Conservation (phyloP, 2,113 vertebrate genomes). For the Labrus mixtus region DNA sequence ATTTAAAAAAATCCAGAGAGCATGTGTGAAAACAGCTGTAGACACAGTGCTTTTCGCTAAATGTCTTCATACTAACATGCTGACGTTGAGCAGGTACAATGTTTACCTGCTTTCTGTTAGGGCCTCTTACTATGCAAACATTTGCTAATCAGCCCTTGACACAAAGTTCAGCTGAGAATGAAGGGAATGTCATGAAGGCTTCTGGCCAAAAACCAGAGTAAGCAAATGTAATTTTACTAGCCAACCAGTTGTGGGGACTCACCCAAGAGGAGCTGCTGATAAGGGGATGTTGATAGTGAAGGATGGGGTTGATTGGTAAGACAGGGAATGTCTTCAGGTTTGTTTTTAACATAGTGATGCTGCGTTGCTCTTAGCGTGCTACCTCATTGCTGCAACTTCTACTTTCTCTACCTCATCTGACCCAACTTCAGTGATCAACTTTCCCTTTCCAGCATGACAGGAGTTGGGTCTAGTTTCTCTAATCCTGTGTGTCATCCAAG, state of each 20-base stretch:
- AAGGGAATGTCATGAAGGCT: no score
- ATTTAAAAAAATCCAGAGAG: no score
- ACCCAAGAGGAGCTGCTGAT: no score
- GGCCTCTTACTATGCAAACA: neutral
- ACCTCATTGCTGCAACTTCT: slow-evolving; percentile 2
- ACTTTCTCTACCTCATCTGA: slow-evolving; percentile 41
- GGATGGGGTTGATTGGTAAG: no score
- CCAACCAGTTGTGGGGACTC: no score
- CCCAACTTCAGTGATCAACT: slow-evolving; percentile 50
- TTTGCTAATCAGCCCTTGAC: neutral
- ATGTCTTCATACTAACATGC: neutral
- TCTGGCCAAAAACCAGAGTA: no score
- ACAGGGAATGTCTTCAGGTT: no score
- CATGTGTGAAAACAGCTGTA: no score
- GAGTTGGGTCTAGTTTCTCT: slow-evolving; percentile 48
- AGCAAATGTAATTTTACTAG: no score
- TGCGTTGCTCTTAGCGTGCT: neutral
- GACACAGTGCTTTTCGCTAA: neutral
- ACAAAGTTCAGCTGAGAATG: neutral
- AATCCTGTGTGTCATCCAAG: slow-evolving; percentile 47
- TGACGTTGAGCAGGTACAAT: neutral
- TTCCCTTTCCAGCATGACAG: slow-evolving; percentile 36
- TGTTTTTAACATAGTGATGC: no score
- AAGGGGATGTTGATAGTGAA: no score
- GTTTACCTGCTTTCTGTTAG: neutral